Base-by-base conservation (phyloP, 1,140 invertebrate species). In the Meloidogyne exigua region DNA sequence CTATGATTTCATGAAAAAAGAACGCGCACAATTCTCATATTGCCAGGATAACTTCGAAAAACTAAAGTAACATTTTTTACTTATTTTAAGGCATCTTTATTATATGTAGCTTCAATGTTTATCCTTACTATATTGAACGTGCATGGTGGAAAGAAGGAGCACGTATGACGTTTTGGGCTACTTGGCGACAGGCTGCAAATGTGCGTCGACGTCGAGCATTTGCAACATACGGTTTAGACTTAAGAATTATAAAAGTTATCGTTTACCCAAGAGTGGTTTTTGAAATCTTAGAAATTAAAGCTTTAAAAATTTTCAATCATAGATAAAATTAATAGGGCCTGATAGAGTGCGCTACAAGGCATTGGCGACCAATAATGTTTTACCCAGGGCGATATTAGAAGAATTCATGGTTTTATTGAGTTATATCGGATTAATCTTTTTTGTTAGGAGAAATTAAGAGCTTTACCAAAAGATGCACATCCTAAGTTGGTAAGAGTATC, bases 101-200 rank as follows among this genome's bases (percentile, higher is more conserved):
- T 28, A 63, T 80, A 82, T 84, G 72, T 63, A 85, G 84, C 42
- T 74, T 85, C 15, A 81, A 85, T 63, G 42, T 67, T 57, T 87
- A 84, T 75, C 84, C 84, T 13, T 85, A 77, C 68, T 84, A 86
- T 67, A 80, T 87, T 18, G 85, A 87, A 63, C 74, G 85, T 21
- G 85, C 85, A 72, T 87, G 85, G 86, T 87, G 85, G 85, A 87
- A 87, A 68, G 68, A 81, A 57, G 85, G 85, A 39, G 77, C 83
- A 64, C 81, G 85, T 64, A 84, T 81, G 81, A 87, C 82, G 2
- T 87, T 87, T 75, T 86, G 84, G 84, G 73, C 84, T n/a, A 84
- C 66, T 36, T 87, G 85, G 85, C 36, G 77, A 12, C 44, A 21
- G 15, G 49, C 82, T 12, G 65, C 79, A 42, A 85, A 87, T 71